Conservation (phyloP, 2,888 invertebrate genomes). For the Pollenia labialis region DNA sequence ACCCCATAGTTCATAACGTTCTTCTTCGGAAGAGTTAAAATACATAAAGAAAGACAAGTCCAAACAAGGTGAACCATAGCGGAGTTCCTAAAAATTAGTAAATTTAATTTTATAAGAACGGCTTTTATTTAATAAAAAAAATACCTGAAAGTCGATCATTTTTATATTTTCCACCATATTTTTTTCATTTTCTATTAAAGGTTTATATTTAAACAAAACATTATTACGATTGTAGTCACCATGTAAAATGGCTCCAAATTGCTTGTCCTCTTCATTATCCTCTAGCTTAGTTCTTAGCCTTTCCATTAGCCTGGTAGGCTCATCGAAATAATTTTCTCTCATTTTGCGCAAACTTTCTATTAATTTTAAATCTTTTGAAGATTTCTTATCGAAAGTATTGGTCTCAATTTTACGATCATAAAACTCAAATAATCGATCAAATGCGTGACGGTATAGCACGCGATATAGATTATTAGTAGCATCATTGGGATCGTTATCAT, state of each 20-base stretch:
- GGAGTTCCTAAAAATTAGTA: slow-evolving; percentile 77
- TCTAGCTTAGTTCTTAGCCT: slow-evolving; percentile 76
- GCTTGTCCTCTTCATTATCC: slow-evolving; percentile 75
- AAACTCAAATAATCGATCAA: slow-evolving; percentile 81
- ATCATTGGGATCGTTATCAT: slow-evolving; percentile 68
- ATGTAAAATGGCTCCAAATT: slow-evolving; percentile 81
- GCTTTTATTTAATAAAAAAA: background rate
- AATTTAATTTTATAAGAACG: too few relatives aligned
- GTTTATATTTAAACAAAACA: slow-evolving; percentile 81
- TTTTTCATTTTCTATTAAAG: background rate
- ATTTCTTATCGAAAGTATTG: slow-evolving; percentile 65
- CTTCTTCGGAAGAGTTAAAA: slow-evolving; percentile 79
- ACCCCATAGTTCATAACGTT: slow-evolving; percentile 77
- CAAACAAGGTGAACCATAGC: slow-evolving; percentile 80
- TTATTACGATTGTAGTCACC: slow-evolving; percentile 84
- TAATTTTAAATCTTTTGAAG: slow-evolving; percentile 73
- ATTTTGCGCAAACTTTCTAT: slow-evolving; percentile 76
- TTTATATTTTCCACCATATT: slow-evolving; percentile 77
- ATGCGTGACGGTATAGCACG: slow-evolving; percentile 79
- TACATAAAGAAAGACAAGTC: slow-evolving; percentile 83
- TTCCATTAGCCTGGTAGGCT: slow-evolving; percentile 80
- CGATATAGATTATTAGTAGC: slow-evolving; percentile 77
- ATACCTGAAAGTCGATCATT: slow-evolving; percentile 83
- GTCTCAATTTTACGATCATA: slow-evolving; percentile 77
- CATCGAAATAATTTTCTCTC: slow-evolving; percentile 77